Conservation (phyloP, 1,140 invertebrate genomes). For the Marisa cornuarietis region DNA sequence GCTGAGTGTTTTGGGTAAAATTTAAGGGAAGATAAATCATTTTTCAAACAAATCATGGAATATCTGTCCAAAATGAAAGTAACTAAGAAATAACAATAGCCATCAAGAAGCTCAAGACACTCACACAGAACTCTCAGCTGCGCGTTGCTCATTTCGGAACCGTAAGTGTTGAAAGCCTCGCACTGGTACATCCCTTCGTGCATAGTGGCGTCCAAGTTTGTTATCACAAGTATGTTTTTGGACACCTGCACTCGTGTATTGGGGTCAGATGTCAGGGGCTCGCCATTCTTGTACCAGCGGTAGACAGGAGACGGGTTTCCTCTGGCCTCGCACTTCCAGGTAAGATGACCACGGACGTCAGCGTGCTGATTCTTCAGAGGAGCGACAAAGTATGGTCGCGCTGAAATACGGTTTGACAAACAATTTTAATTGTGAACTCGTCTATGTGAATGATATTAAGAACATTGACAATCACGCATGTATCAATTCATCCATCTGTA, state of each 20-base stretch:
- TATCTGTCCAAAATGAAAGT: constrained; percentile 74
- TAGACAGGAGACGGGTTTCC: constrained; percentile 93
- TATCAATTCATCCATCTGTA: not conserved
- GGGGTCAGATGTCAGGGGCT: constrained; percentile 71
- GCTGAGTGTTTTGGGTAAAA: no score
- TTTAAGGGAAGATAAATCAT: no score
- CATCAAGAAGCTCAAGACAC: constrained; percentile 90
- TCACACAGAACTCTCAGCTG: constrained; percentile 79
- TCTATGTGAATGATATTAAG: no score
- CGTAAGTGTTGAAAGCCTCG: constrained; percentile 87
- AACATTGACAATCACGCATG: no score
- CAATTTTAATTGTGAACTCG: no score
- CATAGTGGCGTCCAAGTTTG: constrained; percentile 38
- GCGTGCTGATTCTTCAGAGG: constrained; percentile 87
- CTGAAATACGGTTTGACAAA: constrained; percentile 60
- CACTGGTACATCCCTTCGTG: constrained; percentile 98
- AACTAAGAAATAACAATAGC: constrained; percentile 68
- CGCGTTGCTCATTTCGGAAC: constrained; percentile 85
- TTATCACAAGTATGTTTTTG: constrained; percentile 39
- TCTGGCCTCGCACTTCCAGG: constrained; percentile 95
- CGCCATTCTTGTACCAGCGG: constrained; percentile 82
- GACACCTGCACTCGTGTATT: constrained; percentile 30
- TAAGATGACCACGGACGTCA: constrained; percentile 82
- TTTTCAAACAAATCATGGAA: no score
- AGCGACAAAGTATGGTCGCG: constrained; percentile 91